Conservation (phyloP, 2,113 vertebrate genomes). For the Labrus mixtus region DNA sequence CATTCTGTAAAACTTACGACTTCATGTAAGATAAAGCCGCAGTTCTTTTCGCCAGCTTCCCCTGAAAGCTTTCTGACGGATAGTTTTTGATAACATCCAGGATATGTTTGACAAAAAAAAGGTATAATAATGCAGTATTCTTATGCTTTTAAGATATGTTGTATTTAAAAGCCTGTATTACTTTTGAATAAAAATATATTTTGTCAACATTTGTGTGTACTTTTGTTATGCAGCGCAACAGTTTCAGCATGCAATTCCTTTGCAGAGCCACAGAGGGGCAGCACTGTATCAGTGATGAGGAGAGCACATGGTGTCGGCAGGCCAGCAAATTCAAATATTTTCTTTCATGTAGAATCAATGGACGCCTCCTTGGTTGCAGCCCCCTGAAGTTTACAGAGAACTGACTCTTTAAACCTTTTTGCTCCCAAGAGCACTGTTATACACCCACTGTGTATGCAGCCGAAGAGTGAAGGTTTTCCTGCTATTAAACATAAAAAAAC, state of each 20-base stretch:
- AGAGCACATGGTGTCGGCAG: neutral
- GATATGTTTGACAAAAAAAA: conserved; percentile 37
- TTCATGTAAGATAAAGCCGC: too few relatives aligned
- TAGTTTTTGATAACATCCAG: conserved; percentile 60
- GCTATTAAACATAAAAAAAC: neutral
- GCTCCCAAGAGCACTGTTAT: too few relatives aligned
- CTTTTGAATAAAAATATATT: conserved; percentile 81
- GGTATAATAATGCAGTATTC: conserved; percentile 59
- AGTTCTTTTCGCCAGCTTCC: too few relatives aligned
- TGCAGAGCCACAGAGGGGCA: conserved; percentile 77
- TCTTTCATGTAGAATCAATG: neutral
- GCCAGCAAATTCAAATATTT: neutral
- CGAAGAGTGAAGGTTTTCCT: neutral
- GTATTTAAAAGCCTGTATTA: conserved; percentile 77
- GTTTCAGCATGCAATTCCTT: conserved; percentile 41
- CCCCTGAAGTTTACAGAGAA: conserved; percentile 8
- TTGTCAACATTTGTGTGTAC: conserved; percentile 63
- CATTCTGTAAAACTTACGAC: neutral
- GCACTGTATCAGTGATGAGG: conserved; percentile 57
- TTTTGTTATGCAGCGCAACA: neutral
- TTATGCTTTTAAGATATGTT: conserved; percentile 63
- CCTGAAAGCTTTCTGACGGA: conserved; percentile 32
- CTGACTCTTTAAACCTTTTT: neutral
- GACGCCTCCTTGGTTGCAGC: neutral
- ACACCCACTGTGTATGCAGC: too few relatives aligned